Percentiles rank a stretch among this genome's conserved stretches.
Evolutionary conservation across 2,113 vertebrate species (phyloP).

Genomic region (Emydura subglobosa): DNA sequence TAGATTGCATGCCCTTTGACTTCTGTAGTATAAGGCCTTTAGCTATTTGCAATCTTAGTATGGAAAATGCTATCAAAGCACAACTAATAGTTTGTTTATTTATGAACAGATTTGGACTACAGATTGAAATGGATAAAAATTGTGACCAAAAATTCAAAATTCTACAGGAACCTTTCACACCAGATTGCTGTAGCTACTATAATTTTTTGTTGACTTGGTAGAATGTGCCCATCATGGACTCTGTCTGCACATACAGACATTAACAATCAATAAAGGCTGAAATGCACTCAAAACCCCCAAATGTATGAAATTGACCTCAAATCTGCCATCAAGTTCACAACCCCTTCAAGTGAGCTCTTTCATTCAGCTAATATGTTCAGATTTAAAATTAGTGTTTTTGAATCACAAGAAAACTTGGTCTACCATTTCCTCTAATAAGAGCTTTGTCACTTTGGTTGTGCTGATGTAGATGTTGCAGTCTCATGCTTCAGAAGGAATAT

Average conservation of each 20-base stretch:
- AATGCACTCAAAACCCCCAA: background rate
- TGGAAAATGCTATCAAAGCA: background rate
- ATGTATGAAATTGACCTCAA: background rate
- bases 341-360: background rate
- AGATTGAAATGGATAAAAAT: background rate
- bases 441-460: background rate
- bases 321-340: background rate
- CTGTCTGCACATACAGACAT: background rate
- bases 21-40: no score
- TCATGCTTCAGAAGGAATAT: background rate
- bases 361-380: background rate
- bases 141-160: background rate
- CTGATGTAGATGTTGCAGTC: fast-evolving
- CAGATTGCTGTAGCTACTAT: background rate
- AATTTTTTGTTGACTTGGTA: background rate
- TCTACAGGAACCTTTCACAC: background rate
- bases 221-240: background rate
- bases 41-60: no score
- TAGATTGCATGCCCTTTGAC: no score
- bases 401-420: background rate
- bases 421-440: background rate
- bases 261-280: background rate
- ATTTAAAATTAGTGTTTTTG: background rate
- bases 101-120: background rate
- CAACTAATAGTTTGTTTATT: background rate